phyloP scores from a whole-genome alignment of 2,888 invertebrate genomes.

The Scrobipalpa costella region DNA sequence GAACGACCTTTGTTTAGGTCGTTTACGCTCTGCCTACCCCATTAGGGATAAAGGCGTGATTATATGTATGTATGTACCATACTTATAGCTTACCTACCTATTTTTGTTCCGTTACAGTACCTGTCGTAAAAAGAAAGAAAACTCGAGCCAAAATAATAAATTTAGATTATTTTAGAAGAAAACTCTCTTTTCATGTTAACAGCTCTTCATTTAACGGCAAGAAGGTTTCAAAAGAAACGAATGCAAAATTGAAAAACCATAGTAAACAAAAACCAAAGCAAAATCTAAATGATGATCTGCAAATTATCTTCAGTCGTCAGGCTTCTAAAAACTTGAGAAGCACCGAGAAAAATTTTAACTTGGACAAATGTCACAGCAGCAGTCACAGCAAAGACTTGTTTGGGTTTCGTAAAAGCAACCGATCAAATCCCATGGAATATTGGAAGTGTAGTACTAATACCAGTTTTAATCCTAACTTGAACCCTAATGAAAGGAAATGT shows the following conservation, averaged over 20 bases:
- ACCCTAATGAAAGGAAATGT: neutral
- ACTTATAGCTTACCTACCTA: too few species aligned
- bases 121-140: neutral
- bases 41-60: too few species aligned
- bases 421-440: neutral
- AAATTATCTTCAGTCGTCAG: slow-evolving; percentile 36
- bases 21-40: too few species aligned
- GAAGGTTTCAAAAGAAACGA: neutral
- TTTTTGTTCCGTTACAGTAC: neutral
- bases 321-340: slow-evolving; percentile 19
- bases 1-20: too few species aligned
- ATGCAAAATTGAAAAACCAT: neutral
- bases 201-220: neutral
- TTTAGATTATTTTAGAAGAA: slow-evolving; percentile 1
- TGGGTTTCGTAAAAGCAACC: slow-evolving; percentile 37
- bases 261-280: neutral
- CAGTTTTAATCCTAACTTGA: neutral
- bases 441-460: neutral
- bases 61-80: too few species aligned
- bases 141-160: neutral
- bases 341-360: neutral
- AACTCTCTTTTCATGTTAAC: neutral
- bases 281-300: slow-evolving; percentile 26
- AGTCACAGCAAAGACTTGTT: slow-evolving; percentile 33
- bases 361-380: neutral